Evolutionary conservation across 2,113 vertebrate species (phyloP).

Genomic region (Microcebus murinus): DNA sequence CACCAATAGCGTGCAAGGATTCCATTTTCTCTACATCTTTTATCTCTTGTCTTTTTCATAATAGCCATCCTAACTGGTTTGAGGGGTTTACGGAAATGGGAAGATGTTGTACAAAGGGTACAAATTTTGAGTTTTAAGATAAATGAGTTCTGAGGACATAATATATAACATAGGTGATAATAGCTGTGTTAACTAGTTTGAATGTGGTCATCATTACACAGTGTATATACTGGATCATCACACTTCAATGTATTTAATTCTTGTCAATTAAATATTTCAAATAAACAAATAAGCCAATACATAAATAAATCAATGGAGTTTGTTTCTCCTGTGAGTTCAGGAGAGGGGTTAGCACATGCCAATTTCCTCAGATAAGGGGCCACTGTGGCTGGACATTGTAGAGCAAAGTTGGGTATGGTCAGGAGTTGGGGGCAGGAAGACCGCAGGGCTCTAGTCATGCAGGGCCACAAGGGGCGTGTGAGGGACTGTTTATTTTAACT

Average conservation of each 20-base stretch:
- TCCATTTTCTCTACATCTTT: background rate
- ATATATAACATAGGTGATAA: background rate
- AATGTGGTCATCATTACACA: background rate
- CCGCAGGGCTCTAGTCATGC: background rate
- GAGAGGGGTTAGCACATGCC: background rate
- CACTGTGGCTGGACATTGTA: rapidly evolving
- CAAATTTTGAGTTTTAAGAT: background rate
- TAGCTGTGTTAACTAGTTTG: background rate
- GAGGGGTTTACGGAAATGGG: background rate
- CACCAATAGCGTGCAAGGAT: rapidly evolving
- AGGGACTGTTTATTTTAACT: background rate
- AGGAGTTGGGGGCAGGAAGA: background rate
- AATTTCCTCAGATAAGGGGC: background rate
- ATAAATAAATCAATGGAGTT: background rate
- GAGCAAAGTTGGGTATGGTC: background rate
- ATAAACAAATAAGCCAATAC: background rate
- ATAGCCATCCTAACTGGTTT: background rate
- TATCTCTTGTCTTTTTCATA: background rate
- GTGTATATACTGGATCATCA: too few relatives aligned
- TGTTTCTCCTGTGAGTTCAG: too few relatives aligned
- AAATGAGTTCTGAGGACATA: background rate
- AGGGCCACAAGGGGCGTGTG: background rate
- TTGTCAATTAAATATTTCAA: background rate
- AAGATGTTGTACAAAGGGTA: background rate
- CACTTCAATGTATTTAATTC: background rate